Percentiles rank a stretch among this genome's conserved stretches.
phyloP scores from a whole-genome alignment of 2,113 vertebrate species.

The Collichthys lucidus region DNA sequence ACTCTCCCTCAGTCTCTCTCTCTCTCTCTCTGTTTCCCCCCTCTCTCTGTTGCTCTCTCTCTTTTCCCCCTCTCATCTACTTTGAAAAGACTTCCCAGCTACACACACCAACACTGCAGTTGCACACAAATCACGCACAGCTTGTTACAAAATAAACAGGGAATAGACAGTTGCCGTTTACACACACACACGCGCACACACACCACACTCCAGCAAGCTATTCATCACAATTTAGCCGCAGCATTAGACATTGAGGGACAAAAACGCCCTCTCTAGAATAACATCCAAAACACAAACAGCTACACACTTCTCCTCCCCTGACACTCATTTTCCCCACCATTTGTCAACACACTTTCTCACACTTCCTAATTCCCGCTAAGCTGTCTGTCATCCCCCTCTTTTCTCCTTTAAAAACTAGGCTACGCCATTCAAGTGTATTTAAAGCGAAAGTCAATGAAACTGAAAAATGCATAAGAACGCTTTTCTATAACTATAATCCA shows the following conservation, averaged over 20 bases:
- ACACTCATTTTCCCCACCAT: constrained; percentile 45
- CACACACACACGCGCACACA: neutral
- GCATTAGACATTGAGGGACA: constrained; percentile 58
- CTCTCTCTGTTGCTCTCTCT: neutral
- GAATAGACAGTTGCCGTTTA: constrained; percentile 14
- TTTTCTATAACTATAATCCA: neutral
- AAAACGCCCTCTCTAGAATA: constrained; percentile 53
- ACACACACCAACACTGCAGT: neutral
- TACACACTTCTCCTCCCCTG: constrained; percentile 47
- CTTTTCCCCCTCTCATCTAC: constrained; percentile 17
- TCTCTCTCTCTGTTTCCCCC: neutral
- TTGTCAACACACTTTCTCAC: constrained; percentile 44
- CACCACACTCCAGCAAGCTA: constrained; percentile 50
- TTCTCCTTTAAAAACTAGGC: constrained; percentile 24
- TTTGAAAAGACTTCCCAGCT: constrained; percentile 48
- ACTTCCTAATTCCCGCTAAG: constrained; percentile 59
- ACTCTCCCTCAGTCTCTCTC: constrained; percentile 1
- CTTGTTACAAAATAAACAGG: constrained; percentile 54
- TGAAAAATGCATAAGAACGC: neutral
- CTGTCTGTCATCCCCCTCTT: constrained; percentile 30
- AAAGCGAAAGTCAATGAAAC: constrained; percentile 34
- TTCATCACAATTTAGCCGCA: constrained; percentile 73
- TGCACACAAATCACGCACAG: constrained; percentile 44
- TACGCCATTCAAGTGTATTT: constrained; percentile 13
- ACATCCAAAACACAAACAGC: constrained; percentile 40